Base-by-base conservation (phyloP, 1,140 invertebrate species). In the Scaptomyza montana region DNA sequence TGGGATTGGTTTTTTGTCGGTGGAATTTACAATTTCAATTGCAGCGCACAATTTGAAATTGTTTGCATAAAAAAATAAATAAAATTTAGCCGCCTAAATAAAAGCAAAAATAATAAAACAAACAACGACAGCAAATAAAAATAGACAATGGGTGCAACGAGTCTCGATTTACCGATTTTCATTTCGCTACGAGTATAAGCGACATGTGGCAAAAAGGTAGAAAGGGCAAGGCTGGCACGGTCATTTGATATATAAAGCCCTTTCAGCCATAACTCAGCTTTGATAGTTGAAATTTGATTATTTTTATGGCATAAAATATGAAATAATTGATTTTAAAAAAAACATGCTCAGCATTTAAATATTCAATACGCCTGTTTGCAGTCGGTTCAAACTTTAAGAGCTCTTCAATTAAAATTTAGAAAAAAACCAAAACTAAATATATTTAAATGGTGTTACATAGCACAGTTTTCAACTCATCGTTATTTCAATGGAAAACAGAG, bases 231-330 rank as follows among this genome's bases (percentile, higher is more conserved):
- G 43, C 16, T 19, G 39, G 39, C 39, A 43, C 75, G 61, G 68
- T 60, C 64, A 72, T 81, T 86, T 86, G 82, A 86, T 81, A 81
- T 78, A 86, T 81, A 72, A 75, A 75, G 63, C 78, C 47, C 62
- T 80, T 75, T 61, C 60, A 70, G 68, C 82, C 75, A 87, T 87
- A 85, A 87, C 74, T 81, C 81, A 78, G 56, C 78, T 78, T 86
- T 86, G 75, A 74, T 81, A 69, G 74, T 66, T 65, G 69, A 71
- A 78, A 78, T 78, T 85, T 75, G 78, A 80, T 85, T 85, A 80
- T 78, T 71, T 86, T 87, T 78, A 68, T 81, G 66, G 69, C 55
- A 54, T 41, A 21, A 43, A 54, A 67, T 80, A 80, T 68, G 60
- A 71, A 69, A 85, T 25, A 25, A 25, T 25, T 25, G 21, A 81